These are phyloP conservation scores for Thaumatotibia leucotreta DNA, from an alignment of 1,140 invertebrate species.

Conservation along the genomic window DNA sequence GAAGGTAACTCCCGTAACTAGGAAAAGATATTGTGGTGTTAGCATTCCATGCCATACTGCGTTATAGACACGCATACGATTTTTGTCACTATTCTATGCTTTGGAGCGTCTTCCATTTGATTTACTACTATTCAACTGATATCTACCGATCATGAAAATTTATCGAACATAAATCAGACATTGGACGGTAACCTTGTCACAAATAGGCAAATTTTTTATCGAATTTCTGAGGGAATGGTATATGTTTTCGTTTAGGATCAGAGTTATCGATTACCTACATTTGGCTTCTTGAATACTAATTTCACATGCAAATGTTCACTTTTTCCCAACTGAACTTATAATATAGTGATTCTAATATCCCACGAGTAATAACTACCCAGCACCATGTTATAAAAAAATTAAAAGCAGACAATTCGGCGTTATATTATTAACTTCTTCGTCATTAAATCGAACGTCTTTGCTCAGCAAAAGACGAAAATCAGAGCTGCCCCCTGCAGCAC, in stretches of 20 bases:
- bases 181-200: too few relatives aligned
- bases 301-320: too few relatives aligned
- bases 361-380: too few relatives aligned
- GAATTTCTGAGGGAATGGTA: too few relatives aligned
- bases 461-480: conserved; percentile 7
- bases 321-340: too few relatives aligned
- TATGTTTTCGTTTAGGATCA: too few relatives aligned
- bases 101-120: background rate
- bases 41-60: background rate
- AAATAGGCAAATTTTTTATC: too few relatives aligned
- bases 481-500: background rate
- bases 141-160: background rate
- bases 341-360: too few relatives aligned
- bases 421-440: background rate
- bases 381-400: too few relatives aligned
- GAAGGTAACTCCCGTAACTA: background rate
- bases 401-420: too few relatives aligned
- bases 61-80: background rate
- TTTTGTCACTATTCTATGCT: conserved; percentile 4
- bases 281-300: too few relatives aligned
- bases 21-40: background rate
- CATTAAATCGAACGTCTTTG: background rate
- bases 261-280: too few relatives aligned
- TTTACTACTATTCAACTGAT: background rate
- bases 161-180: background rate